Base-by-base conservation (phyloP, 2,888 invertebrate species). In the Adela reaumurella region DNA sequence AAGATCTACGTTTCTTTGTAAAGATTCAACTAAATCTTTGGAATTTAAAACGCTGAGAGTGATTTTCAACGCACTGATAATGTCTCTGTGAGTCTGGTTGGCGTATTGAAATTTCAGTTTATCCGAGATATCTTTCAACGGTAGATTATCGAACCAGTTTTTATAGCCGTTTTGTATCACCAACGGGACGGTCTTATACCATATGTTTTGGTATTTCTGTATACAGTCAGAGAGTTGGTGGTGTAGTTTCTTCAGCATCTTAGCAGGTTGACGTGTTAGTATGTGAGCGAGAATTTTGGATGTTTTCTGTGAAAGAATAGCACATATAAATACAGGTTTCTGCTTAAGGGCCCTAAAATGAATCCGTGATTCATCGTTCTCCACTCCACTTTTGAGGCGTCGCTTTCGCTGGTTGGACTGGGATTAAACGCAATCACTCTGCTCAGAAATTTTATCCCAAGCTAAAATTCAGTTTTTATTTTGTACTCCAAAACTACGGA, bases 241-340 rank as follows among this genome's bases (percentile, higher is more conserved):
- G 43, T 35, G 19, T 11, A 47, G 16, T 19, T 44, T 49, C 11
- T 55, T 51, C 48, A 56, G 29, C 18, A 49, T 43, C 2, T 50
- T n/a, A 1, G 62, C 59, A 10, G 55, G 51, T 10, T 63, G 28
- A 2, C 55, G 55, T 46, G 49, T 52, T 19, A 65, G 50, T 4
- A 62, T 24, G 42, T 51, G 51, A 0, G 57, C 49, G 0, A 68
- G n/a, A 1, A 59, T 54, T 45, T 57, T 47, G 0, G 59, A 10
- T 2, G 63, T 59, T 54, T 56, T 53, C 68, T n/a, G n/a, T 69
- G 62, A 44, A 64, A 66, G 16, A 35, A 20, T n/a, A n/a, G n/a
- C n/a, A n/a, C n/a, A n/a, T n/a, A n/a, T n/a, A n/a, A n/a, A n/a
- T n/a, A n/a, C n/a, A n/a, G n/a, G n/a, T n/a, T n/a, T n/a, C n/a